Percentiles rank a stretch among this genome's conserved stretches.
phyloP scores from a whole-genome alignment of 2,888 invertebrate species.

The Cactoblastis cactorum region DNA sequence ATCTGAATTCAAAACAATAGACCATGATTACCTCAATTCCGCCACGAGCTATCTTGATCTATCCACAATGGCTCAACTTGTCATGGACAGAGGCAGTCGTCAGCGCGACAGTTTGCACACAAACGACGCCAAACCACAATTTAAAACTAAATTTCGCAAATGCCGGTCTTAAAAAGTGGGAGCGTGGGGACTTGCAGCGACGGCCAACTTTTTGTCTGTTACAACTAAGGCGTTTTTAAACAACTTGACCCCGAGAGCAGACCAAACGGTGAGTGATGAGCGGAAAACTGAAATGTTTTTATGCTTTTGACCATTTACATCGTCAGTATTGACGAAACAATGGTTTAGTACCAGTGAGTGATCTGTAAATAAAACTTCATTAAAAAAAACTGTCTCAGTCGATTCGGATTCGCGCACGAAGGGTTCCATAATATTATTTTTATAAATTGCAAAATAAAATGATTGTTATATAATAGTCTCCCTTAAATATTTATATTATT shows the following conservation, averaged over 20 bases:
- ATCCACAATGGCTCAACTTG: not conserved
- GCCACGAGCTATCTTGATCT: not conserved
- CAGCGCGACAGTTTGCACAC: constrained; percentile 7
- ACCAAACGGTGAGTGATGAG: not conserved
- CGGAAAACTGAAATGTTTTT: not conserved
- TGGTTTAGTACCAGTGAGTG: too few species aligned
- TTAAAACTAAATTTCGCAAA: constrained; percentile 39
- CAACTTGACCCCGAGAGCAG: constrained; percentile 21
- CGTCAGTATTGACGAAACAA: too few species aligned
- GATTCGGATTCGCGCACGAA: too few species aligned
- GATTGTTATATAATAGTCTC: too few species aligned
- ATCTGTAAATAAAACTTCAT: too few species aligned
- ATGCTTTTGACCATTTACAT: too few species aligned
- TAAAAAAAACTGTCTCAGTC: too few species aligned
- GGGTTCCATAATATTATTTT: too few species aligned
- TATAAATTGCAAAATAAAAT: too few species aligned
- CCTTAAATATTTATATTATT: too few species aligned
- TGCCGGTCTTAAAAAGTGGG: constrained; percentile 19
- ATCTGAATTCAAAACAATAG: too few species aligned
- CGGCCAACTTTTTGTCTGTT: constrained; percentile 41
- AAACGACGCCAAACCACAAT: constrained; percentile 19
- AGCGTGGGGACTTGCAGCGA: constrained; percentile 20
- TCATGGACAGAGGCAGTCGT: not conserved
- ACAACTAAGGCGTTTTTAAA: constrained; percentile 51
- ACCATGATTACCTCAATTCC: not conserved